Evolutionary conservation across 2,888 invertebrate genomes (phyloP), one percentile per base, ranked within the genome.

Genomic region (Macroteleia sp.): DNA sequence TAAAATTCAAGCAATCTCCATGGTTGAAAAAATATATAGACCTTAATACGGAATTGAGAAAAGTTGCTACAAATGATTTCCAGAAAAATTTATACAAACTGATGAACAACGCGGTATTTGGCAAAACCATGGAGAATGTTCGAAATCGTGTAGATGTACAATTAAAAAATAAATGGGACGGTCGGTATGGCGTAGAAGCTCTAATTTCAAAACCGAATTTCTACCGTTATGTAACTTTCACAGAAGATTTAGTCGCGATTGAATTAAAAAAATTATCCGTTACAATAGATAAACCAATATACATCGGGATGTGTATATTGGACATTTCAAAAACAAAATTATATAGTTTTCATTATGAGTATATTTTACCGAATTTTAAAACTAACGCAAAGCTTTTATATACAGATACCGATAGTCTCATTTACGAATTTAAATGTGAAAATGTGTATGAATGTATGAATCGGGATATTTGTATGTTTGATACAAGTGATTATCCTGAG

Each of bases 371-470:
- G 74, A 50, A 22, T 0, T 74, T 64, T 34, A 34, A 50, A 1
- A 20, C 69, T n/a, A 56, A 48, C 20, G 67, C 41, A 9, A 85
- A 80, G 59, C 57, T 89, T 8, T 61, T 85, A 32, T 88, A 87
- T 41, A 85, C 80, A 20, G 88, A 88, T 57, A 88, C 87, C 0
- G 87, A 89, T 62, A 81, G 81, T 8, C 79, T 87, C 16, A 17
- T 48, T 19, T 92, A 92, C 81, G 75, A 67, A 9, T 48, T 34
- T 3, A 34, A 25, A 28, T 88, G 86, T 14, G 76, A 84, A 2
- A 87, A 91, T 79, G 57, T 91, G 22, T 92, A 92, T 82, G 73
- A 76, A 17, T 41, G 14, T 14, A 77, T 77, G 16, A 81, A 12
- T 62, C 1, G 42, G 14, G 67, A 88, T 79, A 39, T 85, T 5